phyloP scores from a whole-genome alignment of 2,113 vertebrate genomes.

The Chinchilla lanigera region DNA sequence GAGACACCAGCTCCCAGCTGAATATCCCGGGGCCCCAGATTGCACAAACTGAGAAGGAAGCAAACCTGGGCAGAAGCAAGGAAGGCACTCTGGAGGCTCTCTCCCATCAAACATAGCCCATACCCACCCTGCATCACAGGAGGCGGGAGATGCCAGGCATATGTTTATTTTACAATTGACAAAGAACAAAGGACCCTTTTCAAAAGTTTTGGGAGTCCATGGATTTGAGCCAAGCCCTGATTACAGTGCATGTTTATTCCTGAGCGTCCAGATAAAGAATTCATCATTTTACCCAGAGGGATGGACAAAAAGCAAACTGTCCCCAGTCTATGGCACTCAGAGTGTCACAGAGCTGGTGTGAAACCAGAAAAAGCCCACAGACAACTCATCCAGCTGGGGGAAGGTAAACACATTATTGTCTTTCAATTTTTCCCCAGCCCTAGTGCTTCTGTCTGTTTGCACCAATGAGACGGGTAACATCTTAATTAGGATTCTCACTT shows the following conservation, averaged over 20 bases:
- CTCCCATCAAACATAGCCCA: neutral
- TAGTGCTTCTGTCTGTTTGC: neutral
- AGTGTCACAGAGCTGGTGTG: neutral
- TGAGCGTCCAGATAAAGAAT: conserved; percentile 57
- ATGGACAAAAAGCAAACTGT: conserved; percentile 61
- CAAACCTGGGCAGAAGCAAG: neutral
- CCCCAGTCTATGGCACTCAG: neutral
- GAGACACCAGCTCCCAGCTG: neutral
- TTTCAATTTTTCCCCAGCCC: neutral
- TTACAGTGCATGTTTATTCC: conserved; percentile 51
- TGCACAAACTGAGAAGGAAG: neutral
- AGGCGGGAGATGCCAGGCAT: neutral
- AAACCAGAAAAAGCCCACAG: conserved; percentile 6
- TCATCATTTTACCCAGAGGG: conserved; percentile 44
- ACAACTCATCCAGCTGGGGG: conserved; percentile 45
- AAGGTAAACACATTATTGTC: conserved; percentile 3
- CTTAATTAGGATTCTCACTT: conserved; percentile 68
- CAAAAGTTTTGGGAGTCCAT: conserved; percentile 31
- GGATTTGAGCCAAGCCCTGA: conserved; percentile 22
- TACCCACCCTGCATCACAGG: neutral
- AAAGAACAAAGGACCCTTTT: conserved; percentile 66
- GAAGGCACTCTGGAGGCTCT: neutral
- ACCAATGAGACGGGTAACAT: conserved; percentile 38
- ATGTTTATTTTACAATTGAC: conserved; percentile 21
- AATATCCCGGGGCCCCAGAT: neutral